Conservation (phyloP, 2,888 invertebrate species). For the Matsumyia berberina region DNA sequence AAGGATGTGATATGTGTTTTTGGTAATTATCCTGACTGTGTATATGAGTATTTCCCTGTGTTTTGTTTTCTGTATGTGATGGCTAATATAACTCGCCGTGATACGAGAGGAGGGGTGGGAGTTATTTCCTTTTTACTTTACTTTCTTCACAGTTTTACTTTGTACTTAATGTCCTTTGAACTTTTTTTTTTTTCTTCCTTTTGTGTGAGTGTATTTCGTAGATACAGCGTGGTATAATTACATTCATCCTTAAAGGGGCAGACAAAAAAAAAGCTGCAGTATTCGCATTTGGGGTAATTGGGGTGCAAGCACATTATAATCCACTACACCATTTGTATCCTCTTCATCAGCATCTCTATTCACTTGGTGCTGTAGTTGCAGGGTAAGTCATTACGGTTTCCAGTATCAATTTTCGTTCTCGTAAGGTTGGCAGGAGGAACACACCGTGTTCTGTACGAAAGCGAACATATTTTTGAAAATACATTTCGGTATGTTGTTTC, state of each 20-base stretch:
- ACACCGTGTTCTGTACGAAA: not conserved
- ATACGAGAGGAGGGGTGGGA: not conserved
- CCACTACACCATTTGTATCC: constrained; percentile 8
- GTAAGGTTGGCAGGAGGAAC: not conserved
- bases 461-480: constrained; percentile 43
- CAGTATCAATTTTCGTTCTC: constrained; percentile 24
- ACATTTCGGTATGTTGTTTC: constrained; percentile 28
- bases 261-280: constrained; percentile 16
- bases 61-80: constrained; percentile 21
- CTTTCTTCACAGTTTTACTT: constrained; percentile 36
- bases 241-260: not conserved
- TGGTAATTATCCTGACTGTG: constrained; percentile 57
- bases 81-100: not conserved
- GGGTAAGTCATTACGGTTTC: constrained; percentile 38
- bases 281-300: constrained; percentile 51
- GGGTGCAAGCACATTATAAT: constrained; percentile 55
- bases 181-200: constrained; percentile 20
- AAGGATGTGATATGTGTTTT: constrained; percentile 66
- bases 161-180: constrained; percentile 57
- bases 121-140: constrained; percentile 24
- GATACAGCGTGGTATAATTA: constrained; percentile 45
- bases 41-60: constrained; percentile 2
- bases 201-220: constrained; percentile 9
- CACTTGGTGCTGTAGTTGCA: not conserved
- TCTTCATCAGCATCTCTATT: not conserved